Evolutionary conservation across 2,888 invertebrate genomes (phyloP).

Genomic region (Chironomus riparius): DNA sequence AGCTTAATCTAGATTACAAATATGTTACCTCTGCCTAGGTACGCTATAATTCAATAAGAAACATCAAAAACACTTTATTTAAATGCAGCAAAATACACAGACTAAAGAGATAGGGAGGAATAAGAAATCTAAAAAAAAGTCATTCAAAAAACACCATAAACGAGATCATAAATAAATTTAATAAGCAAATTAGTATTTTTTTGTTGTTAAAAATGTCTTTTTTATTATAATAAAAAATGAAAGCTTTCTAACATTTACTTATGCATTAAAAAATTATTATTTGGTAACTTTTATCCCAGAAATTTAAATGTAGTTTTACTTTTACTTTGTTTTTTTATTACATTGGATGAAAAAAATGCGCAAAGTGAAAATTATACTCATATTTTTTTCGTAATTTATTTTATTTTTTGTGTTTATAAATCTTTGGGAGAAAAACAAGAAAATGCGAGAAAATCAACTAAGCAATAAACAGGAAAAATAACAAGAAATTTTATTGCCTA

Average conservation of each 20-base stretch:
- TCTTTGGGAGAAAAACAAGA: background rate
- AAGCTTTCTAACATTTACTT: background rate
- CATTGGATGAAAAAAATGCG: background rate
- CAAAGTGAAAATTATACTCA: background rate
- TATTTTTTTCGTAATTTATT: background rate
- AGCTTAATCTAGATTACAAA: too few relatives aligned
- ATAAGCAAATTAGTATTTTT: background rate
- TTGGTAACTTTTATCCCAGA: background rate
- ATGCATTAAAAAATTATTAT: background rate
- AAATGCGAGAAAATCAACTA: background rate
- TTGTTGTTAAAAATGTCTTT: background rate
- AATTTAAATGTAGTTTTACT: background rate
- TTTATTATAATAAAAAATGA: background rate
- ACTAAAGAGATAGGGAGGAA: too few relatives aligned
- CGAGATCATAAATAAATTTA: background rate
- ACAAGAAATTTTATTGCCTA: background rate
- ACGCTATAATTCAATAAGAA: too few relatives aligned
- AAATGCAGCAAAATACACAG: background rate
- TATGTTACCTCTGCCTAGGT: too few relatives aligned
- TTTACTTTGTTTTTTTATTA: background rate
- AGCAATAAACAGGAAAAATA: conserved; percentile 10
- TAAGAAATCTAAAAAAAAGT: background rate
- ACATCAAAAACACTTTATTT: too few relatives aligned
- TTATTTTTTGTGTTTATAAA: background rate
- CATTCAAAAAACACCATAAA: background rate